Conservation (phyloP, 2,888 invertebrate genomes). For the Ecdyonurus torrentis region DNA sequence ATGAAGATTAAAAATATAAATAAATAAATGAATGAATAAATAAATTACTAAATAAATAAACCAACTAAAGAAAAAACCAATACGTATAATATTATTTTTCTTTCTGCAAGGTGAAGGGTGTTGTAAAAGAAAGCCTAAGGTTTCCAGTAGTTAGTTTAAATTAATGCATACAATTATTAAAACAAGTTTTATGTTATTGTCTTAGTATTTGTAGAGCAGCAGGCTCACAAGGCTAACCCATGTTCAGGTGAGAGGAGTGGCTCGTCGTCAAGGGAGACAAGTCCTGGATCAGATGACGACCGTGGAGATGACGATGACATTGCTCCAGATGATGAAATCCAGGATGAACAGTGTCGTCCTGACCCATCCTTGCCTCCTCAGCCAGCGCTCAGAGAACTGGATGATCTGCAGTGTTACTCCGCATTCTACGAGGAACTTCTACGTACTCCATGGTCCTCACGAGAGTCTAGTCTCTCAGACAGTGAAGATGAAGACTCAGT, state of each 20-base stretch:
- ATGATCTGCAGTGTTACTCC: conserved; percentile 33
- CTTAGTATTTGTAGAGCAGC: too few relatives aligned
- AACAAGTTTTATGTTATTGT: too few relatives aligned
- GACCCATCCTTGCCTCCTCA: conserved; percentile 7
- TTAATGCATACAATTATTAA: too few relatives aligned
- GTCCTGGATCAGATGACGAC: conserved; percentile 13
- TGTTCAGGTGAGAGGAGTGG: conserved; percentile 2
- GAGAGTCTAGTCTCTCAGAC: neutral
- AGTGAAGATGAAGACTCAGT: neutral
- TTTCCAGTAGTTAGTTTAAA: too few relatives aligned
- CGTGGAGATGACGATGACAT: conserved; percentile 16
- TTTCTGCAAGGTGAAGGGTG: neutral
- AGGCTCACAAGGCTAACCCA: too few relatives aligned
- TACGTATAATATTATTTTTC: too few relatives aligned
- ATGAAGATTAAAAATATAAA: too few relatives aligned
- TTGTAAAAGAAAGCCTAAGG: neutral
- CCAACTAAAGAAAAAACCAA: too few relatives aligned
- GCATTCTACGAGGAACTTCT: neutral
- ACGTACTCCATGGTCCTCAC: neutral
- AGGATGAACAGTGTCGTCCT: conserved; percentile 7
- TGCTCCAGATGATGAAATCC: conserved; percentile 13
- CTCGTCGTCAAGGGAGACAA: conserved; percentile 11
- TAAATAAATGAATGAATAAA: too few relatives aligned
- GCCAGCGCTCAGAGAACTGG: conserved; percentile 28
- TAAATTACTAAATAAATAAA: too few relatives aligned